Conservation (phyloP, 2,888 invertebrate genomes). For the Drosophila picticornis region DNA sequence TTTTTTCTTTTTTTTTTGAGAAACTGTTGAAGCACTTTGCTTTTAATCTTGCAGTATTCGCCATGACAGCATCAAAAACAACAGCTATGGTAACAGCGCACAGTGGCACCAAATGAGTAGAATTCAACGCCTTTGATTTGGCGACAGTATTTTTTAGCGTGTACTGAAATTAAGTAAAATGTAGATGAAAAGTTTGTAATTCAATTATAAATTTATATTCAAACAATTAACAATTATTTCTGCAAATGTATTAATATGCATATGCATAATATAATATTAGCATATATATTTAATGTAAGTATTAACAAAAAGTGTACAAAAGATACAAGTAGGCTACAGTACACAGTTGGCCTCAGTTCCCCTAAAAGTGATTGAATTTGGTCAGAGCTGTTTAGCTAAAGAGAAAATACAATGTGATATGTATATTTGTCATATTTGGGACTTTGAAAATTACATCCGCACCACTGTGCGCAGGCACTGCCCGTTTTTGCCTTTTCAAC, state of each 20-base stretch:
- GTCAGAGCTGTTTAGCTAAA: background rate
- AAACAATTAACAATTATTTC: background rate
- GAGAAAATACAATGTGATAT: background rate
- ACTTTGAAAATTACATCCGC: background rate
- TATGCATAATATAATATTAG: background rate
- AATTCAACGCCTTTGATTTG: background rate
- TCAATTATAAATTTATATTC: background rate
- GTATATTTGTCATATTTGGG: background rate
- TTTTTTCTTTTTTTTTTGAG: conserved; percentile 30
- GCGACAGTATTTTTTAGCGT: background rate
- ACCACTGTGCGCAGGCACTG: conserved; percentile 41
- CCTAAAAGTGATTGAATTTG: background rate
- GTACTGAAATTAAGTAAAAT: background rate
- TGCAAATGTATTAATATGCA: background rate
- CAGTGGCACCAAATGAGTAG: conserved; percentile 33
- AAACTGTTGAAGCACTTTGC: conserved; percentile 62
- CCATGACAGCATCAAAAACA: conserved; percentile 56
- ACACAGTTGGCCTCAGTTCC: too few relatives aligned
- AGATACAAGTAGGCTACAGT: background rate
- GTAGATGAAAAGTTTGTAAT: background rate
- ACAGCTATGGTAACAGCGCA: conserved; percentile 35
- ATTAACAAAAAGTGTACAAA: background rate
- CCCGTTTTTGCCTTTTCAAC: conserved; percentile 45
- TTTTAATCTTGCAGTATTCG: conserved; percentile 67
- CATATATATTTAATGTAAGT: background rate